phyloP scores from a whole-genome alignment of 2,888 invertebrate genomes.

The Myathropa florea region DNA sequence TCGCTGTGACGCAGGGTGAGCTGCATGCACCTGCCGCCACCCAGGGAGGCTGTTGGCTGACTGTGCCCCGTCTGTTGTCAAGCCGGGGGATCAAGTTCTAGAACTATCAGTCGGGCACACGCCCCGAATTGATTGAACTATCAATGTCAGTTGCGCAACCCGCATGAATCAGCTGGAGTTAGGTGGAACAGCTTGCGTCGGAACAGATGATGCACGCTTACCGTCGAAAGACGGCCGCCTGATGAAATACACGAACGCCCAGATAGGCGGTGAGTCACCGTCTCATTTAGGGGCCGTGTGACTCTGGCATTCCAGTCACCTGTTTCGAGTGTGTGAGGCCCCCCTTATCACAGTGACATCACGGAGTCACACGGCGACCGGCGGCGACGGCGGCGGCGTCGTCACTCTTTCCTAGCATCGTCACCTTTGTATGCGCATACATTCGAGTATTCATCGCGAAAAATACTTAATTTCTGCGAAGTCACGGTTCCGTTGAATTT shows the following conservation, averaged over 20 bases:
- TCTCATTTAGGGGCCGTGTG: background rate
- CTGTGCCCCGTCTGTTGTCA: background rate
- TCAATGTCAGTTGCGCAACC: background rate
- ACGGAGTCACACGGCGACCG: background rate
- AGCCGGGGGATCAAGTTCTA: background rate
- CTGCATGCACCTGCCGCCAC: constrained; percentile 25
- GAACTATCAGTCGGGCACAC: background rate
- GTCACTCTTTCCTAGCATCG: background rate
- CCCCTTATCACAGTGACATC: constrained; percentile 45
- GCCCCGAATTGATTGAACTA: background rate
- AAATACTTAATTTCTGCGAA: constrained; percentile 2
- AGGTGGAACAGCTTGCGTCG: background rate
- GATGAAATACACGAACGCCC: constrained; percentile 23
- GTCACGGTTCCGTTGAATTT: constrained; percentile 25
- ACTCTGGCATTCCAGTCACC: constrained; percentile 22
- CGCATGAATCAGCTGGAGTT: background rate
- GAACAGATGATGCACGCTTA: background rate
- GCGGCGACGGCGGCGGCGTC: background rate
- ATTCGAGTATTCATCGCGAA: constrained; percentile 19
- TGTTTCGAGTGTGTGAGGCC: background rate
- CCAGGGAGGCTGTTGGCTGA: background rate
- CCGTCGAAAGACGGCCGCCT: background rate
- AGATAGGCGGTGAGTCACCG: background rate
- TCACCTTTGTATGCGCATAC: too few species aligned
- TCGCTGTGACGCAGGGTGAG: constrained; percentile 31